phyloP scores from a whole-genome alignment of 2,113 vertebrate genomes.

The Oncorhynchus gorbuscha region DNA sequence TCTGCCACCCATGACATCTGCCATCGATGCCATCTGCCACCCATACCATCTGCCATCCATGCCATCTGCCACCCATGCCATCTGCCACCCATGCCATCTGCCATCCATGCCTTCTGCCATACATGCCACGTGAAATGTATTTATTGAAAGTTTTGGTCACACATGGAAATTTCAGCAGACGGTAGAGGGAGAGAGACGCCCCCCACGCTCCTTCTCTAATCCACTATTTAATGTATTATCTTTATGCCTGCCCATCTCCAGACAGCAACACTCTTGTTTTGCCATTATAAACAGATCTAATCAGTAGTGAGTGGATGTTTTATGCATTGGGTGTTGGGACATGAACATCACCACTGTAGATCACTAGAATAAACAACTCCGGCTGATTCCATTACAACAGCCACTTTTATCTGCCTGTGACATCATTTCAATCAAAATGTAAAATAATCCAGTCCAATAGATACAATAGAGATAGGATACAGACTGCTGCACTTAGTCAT shows the following conservation, averaged over 20 bases:
- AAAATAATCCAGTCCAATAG: slow-evolving; percentile 98
- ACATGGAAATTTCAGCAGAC: slow-evolving; percentile 90
- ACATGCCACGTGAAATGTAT: slow-evolving; percentile 75
- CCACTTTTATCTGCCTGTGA: slow-evolving; percentile 92
- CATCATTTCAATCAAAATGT: slow-evolving; percentile 99
- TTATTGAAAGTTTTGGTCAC: slow-evolving; percentile 87
- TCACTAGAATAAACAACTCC: slow-evolving; percentile 92
- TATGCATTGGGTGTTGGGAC: slow-evolving; percentile 90
- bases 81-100: no score
- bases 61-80: no score
- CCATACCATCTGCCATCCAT: no score
- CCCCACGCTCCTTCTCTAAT: slow-evolving; percentile 33
- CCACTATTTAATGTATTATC: slow-evolving; percentile 74
- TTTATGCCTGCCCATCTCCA: slow-evolving; percentile 74
- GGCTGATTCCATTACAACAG: slow-evolving; percentile 95
- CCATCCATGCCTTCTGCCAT: slow-evolving; percentile 62
- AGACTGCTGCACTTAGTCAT: slow-evolving; percentile 92
- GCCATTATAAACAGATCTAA: slow-evolving; percentile 88
- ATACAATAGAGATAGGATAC: slow-evolving; percentile 93
- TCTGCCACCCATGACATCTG: no score
- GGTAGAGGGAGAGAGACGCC: slow-evolving; percentile 52
- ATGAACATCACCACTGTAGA: slow-evolving; percentile 86
- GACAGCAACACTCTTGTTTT: slow-evolving; percentile 78
- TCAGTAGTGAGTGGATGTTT: slow-evolving; percentile 89
- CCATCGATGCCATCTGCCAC: no score